These are phyloP conservation scores for Dendronephthya gigantea DNA, from an alignment of 64 coral and sea anemone species.

Conservation along the genomic window DNA sequence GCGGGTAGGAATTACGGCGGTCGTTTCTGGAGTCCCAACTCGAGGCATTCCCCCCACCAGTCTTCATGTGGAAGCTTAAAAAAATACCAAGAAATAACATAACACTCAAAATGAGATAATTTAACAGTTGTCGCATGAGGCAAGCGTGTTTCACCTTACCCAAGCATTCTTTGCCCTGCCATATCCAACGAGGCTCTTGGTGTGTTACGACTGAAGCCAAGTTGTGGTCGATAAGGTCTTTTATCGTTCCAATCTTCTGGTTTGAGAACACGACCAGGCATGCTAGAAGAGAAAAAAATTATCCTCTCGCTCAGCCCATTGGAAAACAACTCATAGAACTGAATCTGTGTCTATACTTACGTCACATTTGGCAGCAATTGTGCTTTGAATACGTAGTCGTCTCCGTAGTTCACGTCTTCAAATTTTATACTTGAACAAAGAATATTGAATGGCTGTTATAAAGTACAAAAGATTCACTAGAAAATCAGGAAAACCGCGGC, in stretches of 20 bases:
- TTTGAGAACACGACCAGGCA: slow-evolving; percentile 2
- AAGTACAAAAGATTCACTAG: neutral
- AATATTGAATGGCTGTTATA: neutral
- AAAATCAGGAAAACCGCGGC: neutral
- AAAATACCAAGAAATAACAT: neutral
- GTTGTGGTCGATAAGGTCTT: neutral
- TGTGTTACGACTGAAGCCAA: slow-evolving; percentile 1
- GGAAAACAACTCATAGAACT: no score
- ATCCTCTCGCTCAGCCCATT: no score
- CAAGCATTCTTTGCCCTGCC: neutral
- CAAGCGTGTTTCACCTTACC: no score
- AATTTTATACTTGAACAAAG: neutral
- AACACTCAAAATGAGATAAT: no score
- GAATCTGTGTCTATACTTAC: neutral
- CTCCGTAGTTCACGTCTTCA: neutral
- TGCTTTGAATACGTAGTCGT: slow-evolving; percentile 1
- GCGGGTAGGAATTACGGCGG: slow-evolving; percentile 6
- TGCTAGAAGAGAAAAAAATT: neutral
- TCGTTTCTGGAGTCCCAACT: neutral
- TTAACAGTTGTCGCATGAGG: no score
- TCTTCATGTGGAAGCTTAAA: slow-evolving; percentile 4
- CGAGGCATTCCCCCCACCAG: neutral
- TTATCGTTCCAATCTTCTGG: neutral
- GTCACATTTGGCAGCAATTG: neutral
- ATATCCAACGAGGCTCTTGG: slow-evolving; percentile 1